A percentile compares a stretch with the other conserved stretches of the same genome.
Evolutionary conservation across 2,888 invertebrate species (phyloP).

Genomic region (Thereva unica): DNA sequence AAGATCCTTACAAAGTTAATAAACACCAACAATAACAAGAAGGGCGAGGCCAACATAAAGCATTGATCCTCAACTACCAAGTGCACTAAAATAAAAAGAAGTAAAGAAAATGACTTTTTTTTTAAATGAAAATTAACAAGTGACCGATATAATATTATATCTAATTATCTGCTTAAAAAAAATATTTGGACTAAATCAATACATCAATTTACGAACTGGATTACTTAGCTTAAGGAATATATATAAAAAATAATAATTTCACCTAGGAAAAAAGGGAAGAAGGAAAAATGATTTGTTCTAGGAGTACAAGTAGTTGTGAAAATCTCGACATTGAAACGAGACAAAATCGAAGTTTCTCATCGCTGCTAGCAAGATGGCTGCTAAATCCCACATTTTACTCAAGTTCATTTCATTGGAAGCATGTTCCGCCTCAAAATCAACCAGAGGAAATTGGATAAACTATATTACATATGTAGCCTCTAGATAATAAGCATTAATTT

Average conservation of each 20-base stretch:
- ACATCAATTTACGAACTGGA: too few species aligned
- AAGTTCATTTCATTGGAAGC: conserved; percentile 33
- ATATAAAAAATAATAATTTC: not conserved
- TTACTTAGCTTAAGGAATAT: not conserved
- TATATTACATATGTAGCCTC: too few species aligned
- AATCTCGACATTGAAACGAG: not conserved
- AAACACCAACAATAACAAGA: conserved; percentile 83
- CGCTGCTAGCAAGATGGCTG: conserved; percentile 34
- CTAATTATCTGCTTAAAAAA: too few species aligned
- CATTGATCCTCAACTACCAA: not conserved
- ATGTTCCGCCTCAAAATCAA: conserved; percentile 11
- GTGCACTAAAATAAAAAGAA: too few species aligned
- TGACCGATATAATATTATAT: too few species aligned
- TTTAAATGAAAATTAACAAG: too few species aligned
- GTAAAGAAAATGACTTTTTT: too few species aligned
- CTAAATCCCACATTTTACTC: conserved; percentile 32
- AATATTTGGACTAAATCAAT: too few species aligned
- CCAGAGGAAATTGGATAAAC: too few species aligned
- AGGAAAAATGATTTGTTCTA: conserved; percentile 14
- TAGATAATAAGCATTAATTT: too few species aligned
- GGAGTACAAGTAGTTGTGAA: conserved; percentile 6
- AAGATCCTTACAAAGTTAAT: conserved; percentile 85
- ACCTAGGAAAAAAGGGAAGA: conserved; percentile 2
- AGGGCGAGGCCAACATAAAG: conserved; percentile 50
- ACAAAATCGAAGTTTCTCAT: conserved; percentile 26